phyloP scores from a whole-genome alignment of 2,797 vertebrate genomes.

The Channa striata region DNA sequence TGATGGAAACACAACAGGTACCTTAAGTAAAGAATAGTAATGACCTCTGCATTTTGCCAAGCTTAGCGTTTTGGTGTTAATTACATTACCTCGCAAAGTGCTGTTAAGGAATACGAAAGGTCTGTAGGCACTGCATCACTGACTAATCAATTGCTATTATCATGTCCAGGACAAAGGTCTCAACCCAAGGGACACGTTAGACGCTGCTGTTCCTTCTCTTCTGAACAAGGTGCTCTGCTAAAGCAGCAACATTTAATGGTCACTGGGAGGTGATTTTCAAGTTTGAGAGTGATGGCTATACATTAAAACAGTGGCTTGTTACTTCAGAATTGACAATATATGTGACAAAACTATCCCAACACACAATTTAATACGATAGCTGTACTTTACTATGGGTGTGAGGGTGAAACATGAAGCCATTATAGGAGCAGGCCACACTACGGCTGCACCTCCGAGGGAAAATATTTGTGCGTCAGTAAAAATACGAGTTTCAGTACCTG shows the following conservation, averaged over 20 bases:
- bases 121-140: constrained; percentile 63
- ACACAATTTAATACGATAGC: constrained; percentile 16
- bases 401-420: constrained; percentile 33
- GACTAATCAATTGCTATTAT: constrained; percentile 79
- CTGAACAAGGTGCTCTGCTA: constrained; percentile 18
- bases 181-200: constrained; percentile 48
- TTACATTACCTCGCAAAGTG: constrained; percentile 72
- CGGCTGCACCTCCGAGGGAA: constrained; percentile 18
- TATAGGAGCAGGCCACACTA: constrained; percentile 16
- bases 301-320: constrained; percentile 35
- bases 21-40: constrained; percentile 59
- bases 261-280: constrained; percentile 23
- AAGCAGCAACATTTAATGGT: constrained; percentile 24
- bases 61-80: constrained; percentile 72
- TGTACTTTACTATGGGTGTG: constrained; percentile 11
- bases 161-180: constrained; percentile 60
- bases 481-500: constrained; percentile 26
- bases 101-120: constrained; percentile 63
- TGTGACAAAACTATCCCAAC: constrained; percentile 18
- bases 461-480: constrained; percentile 13
- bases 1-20: constrained; percentile 31
- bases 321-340: constrained; percentile 29
- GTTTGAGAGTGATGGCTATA: constrained; percentile 44
- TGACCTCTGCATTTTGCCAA: constrained; percentile 61
- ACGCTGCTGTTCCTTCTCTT: constrained; percentile 26